Evolutionary conservation across 2,113 vertebrate genomes (phyloP).

Genomic region (Vimba vimba): DNA sequence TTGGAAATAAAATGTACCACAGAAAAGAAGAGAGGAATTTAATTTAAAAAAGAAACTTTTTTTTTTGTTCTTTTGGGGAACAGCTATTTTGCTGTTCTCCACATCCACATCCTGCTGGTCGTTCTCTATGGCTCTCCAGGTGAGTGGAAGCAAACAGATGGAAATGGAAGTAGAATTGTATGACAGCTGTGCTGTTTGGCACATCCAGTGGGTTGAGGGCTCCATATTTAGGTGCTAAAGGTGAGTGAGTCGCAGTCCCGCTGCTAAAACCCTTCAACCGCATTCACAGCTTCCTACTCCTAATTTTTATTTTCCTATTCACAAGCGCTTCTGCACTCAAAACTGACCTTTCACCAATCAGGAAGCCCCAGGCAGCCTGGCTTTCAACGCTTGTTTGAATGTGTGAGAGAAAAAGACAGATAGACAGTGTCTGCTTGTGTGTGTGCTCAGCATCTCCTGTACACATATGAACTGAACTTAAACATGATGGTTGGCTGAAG

Average conservation of each 20-base stretch:
- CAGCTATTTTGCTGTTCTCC: not conserved
- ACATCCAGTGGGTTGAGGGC: not conserved
- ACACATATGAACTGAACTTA: not conserved
- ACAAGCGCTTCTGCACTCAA: not conserved
- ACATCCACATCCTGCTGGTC: slow-evolving; percentile 30
- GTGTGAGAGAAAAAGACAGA: not conserved
- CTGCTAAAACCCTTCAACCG: slow-evolving; percentile 10
- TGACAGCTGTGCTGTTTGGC: slow-evolving; percentile 39
- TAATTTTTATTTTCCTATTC: slow-evolving; percentile 47
- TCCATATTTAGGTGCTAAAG: slow-evolving; percentile 35
- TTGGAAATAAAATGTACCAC: not conserved
- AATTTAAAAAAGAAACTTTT: not conserved
- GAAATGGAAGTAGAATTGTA: slow-evolving; percentile 14
- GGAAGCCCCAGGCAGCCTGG: slow-evolving; percentile 16
- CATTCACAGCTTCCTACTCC: slow-evolving; percentile 32
- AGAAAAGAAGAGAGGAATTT: not conserved
- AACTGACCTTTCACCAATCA: slow-evolving; percentile 43
- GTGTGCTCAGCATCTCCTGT: not conserved
- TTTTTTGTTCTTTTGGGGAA: too few species aligned
- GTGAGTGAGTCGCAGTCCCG: not conserved
- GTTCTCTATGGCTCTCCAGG: slow-evolving; percentile 34
- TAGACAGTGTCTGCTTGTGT: not conserved
- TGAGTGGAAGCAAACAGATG: slow-evolving; percentile 33
- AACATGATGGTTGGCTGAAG: not conserved
- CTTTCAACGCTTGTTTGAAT: slow-evolving; percentile 17